phyloP scores from a whole-genome alignment of 2,797 vertebrate genomes.

The Urocyon cinereoargenteus region DNA sequence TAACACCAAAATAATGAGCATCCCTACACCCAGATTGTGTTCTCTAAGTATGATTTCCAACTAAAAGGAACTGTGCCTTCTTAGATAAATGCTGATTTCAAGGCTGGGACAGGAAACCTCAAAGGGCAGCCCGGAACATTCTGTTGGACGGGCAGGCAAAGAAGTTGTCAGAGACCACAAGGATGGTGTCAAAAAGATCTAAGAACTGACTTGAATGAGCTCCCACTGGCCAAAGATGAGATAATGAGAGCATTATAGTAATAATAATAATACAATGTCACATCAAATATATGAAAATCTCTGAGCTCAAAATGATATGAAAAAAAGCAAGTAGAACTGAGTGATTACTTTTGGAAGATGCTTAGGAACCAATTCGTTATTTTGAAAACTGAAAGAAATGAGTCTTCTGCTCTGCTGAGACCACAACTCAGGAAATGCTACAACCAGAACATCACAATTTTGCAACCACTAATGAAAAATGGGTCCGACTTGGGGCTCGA shows the following conservation, averaged over 20 bases:
- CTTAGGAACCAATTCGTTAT: not conserved
- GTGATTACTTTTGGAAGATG: not conserved
- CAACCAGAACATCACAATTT: not conserved
- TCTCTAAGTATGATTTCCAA: slow-evolving; percentile 44
- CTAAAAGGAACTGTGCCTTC: not conserved
- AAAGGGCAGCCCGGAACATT: not conserved
- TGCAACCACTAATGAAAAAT: not conserved
- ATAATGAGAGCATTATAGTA: not conserved
- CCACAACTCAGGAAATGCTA: not conserved
- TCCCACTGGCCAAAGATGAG: too few species aligned
- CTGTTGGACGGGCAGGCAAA: not conserved
- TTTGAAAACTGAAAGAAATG: not conserved
- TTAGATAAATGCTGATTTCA: not conserved
- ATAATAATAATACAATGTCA: not conserved
- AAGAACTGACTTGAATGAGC: not conserved
- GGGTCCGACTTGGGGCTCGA: not conserved
- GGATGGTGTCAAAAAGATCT: not conserved
- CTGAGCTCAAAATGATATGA: not conserved
- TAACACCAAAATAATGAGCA: not conserved
- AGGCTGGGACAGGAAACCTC: not conserved
- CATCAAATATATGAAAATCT: not conserved
- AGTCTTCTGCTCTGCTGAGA: not conserved
- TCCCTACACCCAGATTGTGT: not conserved
- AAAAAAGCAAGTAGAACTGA: not conserved
- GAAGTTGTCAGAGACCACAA: not conserved